These are phyloP conservation scores for Wasmannia auropunctata DNA, from an alignment of 1,140 invertebrate genomes.

Conservation along the genomic window DNA sequence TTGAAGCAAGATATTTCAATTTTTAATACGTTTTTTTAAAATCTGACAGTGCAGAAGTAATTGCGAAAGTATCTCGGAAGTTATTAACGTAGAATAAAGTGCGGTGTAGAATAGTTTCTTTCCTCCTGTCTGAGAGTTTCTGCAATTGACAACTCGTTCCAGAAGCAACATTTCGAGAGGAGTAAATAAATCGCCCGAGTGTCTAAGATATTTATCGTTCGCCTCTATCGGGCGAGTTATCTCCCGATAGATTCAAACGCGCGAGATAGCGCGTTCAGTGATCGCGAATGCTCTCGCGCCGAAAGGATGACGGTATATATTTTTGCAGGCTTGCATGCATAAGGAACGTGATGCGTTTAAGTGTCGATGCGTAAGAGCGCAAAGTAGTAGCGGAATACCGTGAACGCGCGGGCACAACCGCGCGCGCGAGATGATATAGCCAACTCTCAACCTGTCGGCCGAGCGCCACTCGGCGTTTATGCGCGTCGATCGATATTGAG, in stretches of 20 bases:
- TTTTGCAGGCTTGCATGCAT: slow-evolving; percentile 11
- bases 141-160: background rate
- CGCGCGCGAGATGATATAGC: slow-evolving; percentile 18
- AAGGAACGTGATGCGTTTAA: slow-evolving; percentile 26
- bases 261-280: background rate
- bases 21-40: background rate
- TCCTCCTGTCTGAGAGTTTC: background rate
- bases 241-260: background rate
- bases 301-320: slow-evolving; percentile 21
- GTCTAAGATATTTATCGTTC: slow-evolving; percentile 11
- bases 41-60: background rate
- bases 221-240: slow-evolving; percentile 12
- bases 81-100: background rate
- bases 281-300: slow-evolving; percentile 24
- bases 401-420: background rate
- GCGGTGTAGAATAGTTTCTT: background rate
- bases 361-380: slow-evolving; percentile 44
- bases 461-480: slow-evolving; percentile 14
- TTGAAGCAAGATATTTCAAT: background rate
- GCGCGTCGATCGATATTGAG: slow-evolving; percentile 74
- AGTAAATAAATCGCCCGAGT: background rate
- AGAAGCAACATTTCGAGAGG: background rate
- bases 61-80: background rate
- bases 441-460: slow-evolving; percentile 7
- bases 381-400: slow-evolving; percentile 34